Evolutionary conservation across 2,797 vertebrate species (phyloP).

Genomic region (Hippoglossus hippoglossus): DNA sequence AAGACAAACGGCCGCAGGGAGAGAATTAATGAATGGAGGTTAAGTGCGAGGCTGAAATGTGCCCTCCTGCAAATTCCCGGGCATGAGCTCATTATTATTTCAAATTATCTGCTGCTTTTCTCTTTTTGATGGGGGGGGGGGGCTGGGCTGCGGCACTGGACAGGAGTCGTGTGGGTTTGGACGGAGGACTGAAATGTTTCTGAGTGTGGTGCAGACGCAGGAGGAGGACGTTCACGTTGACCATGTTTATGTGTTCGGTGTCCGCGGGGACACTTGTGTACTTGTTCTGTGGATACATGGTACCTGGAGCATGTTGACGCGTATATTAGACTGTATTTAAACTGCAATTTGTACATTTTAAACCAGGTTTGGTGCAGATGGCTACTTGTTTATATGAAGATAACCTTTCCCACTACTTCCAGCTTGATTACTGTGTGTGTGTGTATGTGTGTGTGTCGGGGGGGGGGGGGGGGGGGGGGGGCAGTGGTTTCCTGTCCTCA

Average conservation of each 20-base stretch:
- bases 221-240: too few species aligned
- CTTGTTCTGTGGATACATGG: too few species aligned
- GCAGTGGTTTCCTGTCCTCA: conserved; percentile 61
- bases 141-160: too few species aligned
- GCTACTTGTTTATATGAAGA: neutral
- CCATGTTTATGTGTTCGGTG: too few species aligned
- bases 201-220: neutral
- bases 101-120: neutral
- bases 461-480: neutral
- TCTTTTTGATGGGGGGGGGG: too few species aligned
- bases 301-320: too few species aligned
- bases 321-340: too few species aligned
- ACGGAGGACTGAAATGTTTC: neutral
- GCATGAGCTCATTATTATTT: conserved; percentile 2
- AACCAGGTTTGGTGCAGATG: conserved; percentile 10
- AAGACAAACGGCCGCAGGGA: conserved; percentile 18
- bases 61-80: conserved; percentile 11
- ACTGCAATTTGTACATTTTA: neutral
- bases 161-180: neutral
- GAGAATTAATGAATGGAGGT: conserved; percentile 6
- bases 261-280: too few species aligned
- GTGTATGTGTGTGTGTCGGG: conserved; percentile 4
- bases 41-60: neutral
- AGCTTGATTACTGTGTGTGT: conserved; percentile 1
- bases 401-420: neutral